Base-by-base conservation (phyloP, 1,140 invertebrate species). In the Ceratina calcarata region DNA sequence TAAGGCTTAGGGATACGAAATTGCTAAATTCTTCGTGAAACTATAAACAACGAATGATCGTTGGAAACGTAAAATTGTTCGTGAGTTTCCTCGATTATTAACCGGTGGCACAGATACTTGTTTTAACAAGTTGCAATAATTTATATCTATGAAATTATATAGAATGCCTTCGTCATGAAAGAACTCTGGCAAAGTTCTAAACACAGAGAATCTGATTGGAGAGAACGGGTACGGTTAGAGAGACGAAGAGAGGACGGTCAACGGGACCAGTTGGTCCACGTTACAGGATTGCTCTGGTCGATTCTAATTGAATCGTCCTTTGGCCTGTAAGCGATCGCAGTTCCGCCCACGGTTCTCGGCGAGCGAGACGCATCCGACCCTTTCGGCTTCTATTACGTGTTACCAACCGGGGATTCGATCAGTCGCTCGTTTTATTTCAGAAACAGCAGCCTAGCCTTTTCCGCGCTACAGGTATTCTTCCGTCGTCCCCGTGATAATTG, bases 261-360 rank as follows among this genome's bases (percentile, higher is more conserved):
- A 81, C 80, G 83, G 81, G 85, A 86, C 27, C 68, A 79, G 80
- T 84, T 77, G 74, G 70, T 45, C 37, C 37, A 45, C 37, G 78
- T 62, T 83, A 81, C 79, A 82, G 82, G 80, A 88, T 88, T 86
- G 86, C 83, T 87, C 84, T 74, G 84, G 81, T 85, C 80, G 87
- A 88, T 88, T 83, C 88, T 88, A 89, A 89, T 89, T 89, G 87
- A 89, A 89, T 89, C 87, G 87, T 89, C 88, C 86, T 88, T 88
- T 85, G 85, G 86, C 80, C 84, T 88, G 69, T 86, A 88, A 88
- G 87, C 83, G 85, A 88, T 88, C 81, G 82, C 80, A 79, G 72
- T 80, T 77, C 80, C 78, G 78, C 83, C 85, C 79, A 82, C 83
- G 73, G 62, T 82, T 84, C 55, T 78, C 62, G 78, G 80, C 87